These are phyloP conservation scores for Parnassius apollo DNA, from an alignment of 2,888 invertebrate species.

Conservation along the genomic window DNA sequence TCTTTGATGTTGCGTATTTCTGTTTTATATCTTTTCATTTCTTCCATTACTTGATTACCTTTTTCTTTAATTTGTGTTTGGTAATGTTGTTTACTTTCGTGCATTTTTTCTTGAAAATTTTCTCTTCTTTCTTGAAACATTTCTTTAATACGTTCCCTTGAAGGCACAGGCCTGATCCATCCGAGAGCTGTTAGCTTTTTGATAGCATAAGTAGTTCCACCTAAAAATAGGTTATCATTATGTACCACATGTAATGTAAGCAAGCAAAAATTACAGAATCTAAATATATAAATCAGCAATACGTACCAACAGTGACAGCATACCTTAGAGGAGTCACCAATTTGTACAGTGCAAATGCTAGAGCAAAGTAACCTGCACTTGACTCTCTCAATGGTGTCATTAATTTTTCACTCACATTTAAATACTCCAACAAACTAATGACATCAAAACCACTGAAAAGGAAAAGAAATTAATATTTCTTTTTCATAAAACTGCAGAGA, in stretches of 20 bases:
- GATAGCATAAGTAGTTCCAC: constrained; percentile 92
- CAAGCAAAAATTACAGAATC: too few species aligned
- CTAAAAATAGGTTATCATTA: constrained; percentile 60
- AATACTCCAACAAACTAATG: constrained; percentile 86
- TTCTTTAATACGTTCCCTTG: constrained; percentile 82
- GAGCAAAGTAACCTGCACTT: constrained; percentile 92
- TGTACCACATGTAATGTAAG: neutral
- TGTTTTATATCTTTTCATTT: constrained; percentile 73
- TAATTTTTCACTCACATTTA: constrained; percentile 89
- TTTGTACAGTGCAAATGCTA: constrained; percentile 96
- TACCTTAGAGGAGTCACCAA: constrained; percentile 94
- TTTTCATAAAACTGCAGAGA: too few species aligned
- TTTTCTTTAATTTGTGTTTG: constrained; percentile 68
- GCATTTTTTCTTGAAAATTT: constrained; percentile 82
- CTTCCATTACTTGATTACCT: constrained; percentile 71
- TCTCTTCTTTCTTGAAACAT: constrained; percentile 83
- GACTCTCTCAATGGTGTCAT: constrained; percentile 89
- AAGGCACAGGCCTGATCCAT: constrained; percentile 91
- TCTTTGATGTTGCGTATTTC: constrained; percentile 74
- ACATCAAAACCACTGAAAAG: constrained; percentile 95
- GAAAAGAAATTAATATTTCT: too few species aligned
- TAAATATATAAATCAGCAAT: too few species aligned
- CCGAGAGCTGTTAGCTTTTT: constrained; percentile 90
- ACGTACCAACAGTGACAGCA: constrained; percentile 93
- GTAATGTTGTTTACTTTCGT: constrained; percentile 76